Evolutionary conservation across 2,888 invertebrate species (phyloP).

Genomic region (Brachyptera putata): DNA sequence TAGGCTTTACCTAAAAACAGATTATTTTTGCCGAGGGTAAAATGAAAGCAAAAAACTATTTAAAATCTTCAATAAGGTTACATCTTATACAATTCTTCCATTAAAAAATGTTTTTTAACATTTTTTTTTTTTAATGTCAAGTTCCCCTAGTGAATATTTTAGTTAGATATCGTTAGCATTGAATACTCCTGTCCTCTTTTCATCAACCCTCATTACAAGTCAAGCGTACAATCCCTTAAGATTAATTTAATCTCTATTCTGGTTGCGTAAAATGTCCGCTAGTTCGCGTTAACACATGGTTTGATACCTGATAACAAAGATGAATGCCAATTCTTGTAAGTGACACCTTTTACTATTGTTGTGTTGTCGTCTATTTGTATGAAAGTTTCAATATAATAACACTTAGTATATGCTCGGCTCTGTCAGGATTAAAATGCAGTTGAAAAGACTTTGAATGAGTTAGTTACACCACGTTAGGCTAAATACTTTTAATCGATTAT

Average conservation of each 20-base stretch:
- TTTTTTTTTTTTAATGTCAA: too few relatives aligned
- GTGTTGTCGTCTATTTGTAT: background rate
- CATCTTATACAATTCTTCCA: too few relatives aligned
- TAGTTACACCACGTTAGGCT: background rate
- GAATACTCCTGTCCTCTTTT: too few relatives aligned
- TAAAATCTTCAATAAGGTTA: too few relatives aligned
- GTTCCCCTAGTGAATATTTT: too few relatives aligned
- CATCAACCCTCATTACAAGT: background rate
- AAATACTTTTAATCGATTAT: constrained; percentile 1
- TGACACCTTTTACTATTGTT: constrained; percentile 19
- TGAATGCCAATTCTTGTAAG: background rate
- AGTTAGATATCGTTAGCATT: too few relatives aligned
- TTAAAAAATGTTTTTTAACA: too few relatives aligned
- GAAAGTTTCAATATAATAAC: background rate
- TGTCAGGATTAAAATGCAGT: background rate
- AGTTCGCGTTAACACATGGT: background rate
- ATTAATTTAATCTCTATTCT: constrained; percentile 10
- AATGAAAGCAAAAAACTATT: too few relatives aligned
- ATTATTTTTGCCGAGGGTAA: too few relatives aligned
- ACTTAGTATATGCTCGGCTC: background rate
- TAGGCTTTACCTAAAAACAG: too few relatives aligned
- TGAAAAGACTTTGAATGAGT: background rate
- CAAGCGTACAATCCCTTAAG: background rate
- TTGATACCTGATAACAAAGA: constrained; percentile 4
- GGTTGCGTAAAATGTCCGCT: background rate